Evolutionary conservation across 2,797 vertebrate species (phyloP), one percentile per base, ranked within the genome.

Genomic region (Schizopygopsis pylzovi): DNA sequence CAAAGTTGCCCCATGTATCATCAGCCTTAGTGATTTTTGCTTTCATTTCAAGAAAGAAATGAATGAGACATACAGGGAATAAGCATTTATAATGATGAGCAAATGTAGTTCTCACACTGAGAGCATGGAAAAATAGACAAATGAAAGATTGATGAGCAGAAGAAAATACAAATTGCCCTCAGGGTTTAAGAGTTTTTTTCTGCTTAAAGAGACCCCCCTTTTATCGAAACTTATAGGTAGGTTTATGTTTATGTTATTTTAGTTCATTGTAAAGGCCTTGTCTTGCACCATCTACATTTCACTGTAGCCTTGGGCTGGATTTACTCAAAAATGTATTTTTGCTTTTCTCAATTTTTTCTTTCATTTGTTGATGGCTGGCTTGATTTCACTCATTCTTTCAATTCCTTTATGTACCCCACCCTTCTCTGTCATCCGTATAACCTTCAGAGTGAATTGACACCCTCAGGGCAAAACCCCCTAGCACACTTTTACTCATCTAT

Each of bases 321-420:
- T 85, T 85, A 49, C 15, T 73, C 49, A 73, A 10, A 80, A 65
- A 73, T 63, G 2, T 16, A 41, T 85, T 65, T 65, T 49, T 81
- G 43, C 33, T 47, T 11, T 65, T 70, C 82, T 77, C 6, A 45
- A 81, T 67, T 59, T 67, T 59, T 81, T 63, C 54, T 72, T 75
- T 56, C 70, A 73, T 86, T 41, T 61, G 54, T 61, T 85, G 18
- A 49, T 71, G 20, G 65, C 59, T 47, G 39, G 52, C 41, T 72
- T 72, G 76, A 43, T 76, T 86, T 81, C 70, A 75, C 37, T 76
- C 68, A 65, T 76, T 86, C 79, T 63, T 79, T 85, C 75, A 61
- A 22, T 49, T 81, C 63, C 49, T 76, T 77, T 13, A 63, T 81
- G 22, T 82, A 77, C 71, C 54, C 72, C 65, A 56, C 80, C 81